Conservation (phyloP, 2,888 invertebrate species). For the Atrina japonica region DNA sequence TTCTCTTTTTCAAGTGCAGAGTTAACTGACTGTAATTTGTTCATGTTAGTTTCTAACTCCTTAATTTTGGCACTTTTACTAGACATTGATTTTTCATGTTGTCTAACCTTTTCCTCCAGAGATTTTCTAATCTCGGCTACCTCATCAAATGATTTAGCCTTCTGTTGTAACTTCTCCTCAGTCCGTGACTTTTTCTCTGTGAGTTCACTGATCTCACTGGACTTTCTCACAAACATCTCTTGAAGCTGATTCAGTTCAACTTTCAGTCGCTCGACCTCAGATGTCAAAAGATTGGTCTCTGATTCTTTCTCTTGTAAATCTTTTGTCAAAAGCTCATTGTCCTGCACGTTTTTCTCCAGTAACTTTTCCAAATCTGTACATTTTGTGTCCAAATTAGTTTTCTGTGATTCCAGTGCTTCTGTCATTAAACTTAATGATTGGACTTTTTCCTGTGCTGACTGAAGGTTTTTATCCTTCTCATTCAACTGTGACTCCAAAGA, state of each 20-base stretch:
- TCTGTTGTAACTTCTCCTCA: constrained; percentile 24
- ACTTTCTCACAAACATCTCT: constrained; percentile 43
- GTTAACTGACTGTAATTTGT: constrained; percentile 39
- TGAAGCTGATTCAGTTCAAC: constrained; percentile 48
- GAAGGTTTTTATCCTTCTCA: constrained; percentile 45
- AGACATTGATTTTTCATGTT: constrained; percentile 30
- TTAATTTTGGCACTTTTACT: constrained; percentile 27
- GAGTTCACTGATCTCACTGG: constrained; percentile 33
- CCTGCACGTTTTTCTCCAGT: constrained; percentile 36
- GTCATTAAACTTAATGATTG: neutral
- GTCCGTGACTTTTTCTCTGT: constrained; percentile 23
- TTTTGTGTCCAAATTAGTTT: constrained; percentile 22
- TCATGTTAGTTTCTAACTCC: constrained; percentile 10
- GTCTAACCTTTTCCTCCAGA: constrained; percentile 23
- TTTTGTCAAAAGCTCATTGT: constrained; percentile 44
- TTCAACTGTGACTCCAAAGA: constrained; percentile 36
- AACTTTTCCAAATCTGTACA: constrained; percentile 19
- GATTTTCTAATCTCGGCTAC: constrained; percentile 22
- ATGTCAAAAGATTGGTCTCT: constrained; percentile 32
- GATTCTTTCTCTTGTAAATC: constrained; percentile 51
- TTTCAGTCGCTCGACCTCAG: constrained; percentile 42
- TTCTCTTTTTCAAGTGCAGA: constrained; percentile 42
- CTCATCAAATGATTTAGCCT: constrained; percentile 15
- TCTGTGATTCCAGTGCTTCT: constrained; percentile 11
- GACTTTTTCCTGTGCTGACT: constrained; percentile 1